phyloP scores from a whole-genome alignment of 2,888 invertebrate genomes.

The Tachina fera region DNA sequence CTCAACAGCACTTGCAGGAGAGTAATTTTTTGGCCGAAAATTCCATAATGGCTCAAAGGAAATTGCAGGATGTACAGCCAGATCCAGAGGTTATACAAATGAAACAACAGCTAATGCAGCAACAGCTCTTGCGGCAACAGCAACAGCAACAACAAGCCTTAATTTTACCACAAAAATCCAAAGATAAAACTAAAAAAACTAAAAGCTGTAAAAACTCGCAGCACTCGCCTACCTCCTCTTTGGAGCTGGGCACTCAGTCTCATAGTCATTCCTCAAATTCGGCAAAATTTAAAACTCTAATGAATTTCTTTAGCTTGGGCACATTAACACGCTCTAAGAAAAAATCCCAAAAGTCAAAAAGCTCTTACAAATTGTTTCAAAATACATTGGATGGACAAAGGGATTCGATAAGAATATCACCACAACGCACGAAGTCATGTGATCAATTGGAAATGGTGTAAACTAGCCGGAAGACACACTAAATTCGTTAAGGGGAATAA shows the following conservation, averaged over 20 bases:
- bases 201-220: conserved; percentile 35
- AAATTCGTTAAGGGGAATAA: background rate
- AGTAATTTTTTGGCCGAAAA: conserved; percentile 74
- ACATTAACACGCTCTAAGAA: conserved; percentile 78
- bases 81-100: conserved; percentile 81
- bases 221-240: background rate
- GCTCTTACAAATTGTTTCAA: conserved; percentile 77
- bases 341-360: conserved; percentile 78
- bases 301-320: conserved; percentile 73
- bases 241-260: conserved; percentile 33
- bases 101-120: conserved; percentile 75
- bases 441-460: conserved; percentile 79
- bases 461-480: background rate
- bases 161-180: conserved; percentile 36
- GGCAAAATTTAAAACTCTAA: conserved; percentile 72
- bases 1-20: conserved; percentile 41
- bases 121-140: conserved; percentile 72
- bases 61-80: conserved; percentile 80
- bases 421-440: conserved; percentile 79
- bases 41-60: conserved; percentile 78
- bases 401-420: conserved; percentile 61
- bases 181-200: conserved; percentile 70
- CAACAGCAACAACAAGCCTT: conserved; percentile 64
- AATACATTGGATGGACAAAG: conserved; percentile 75
- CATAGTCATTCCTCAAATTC: conserved; percentile 67